A percentile compares a stretch with the other conserved stretches of the same genome.
Conservation (phyloP, 2,113 vertebrate species). For the Cavia aperea region DNA sequence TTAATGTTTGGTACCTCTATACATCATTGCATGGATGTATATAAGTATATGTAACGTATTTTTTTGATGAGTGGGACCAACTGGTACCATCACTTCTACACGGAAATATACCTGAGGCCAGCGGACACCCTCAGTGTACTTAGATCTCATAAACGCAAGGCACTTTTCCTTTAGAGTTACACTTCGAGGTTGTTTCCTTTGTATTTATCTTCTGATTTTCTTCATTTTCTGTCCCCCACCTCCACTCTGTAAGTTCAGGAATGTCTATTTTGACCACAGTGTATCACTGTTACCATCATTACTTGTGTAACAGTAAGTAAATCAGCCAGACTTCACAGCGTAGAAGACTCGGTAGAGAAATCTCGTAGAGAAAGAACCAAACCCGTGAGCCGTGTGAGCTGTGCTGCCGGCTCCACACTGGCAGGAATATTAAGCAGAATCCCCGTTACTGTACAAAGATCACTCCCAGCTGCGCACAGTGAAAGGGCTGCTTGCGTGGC, state of each 20-base stretch:
- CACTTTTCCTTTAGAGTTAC: background rate
- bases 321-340: background rate
- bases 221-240: background rate
- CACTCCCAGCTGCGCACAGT: background rate
- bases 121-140: background rate
- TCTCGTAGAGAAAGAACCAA: background rate
- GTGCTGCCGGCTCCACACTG: background rate
- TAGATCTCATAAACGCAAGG: background rate
- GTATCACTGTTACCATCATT: background rate
- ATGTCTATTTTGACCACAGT: background rate
- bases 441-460: background rate
- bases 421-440: background rate
- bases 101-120: background rate
- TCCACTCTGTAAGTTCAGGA: background rate
- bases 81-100: background rate
- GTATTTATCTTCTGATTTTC: background rate
- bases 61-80: background rate
- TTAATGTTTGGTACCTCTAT: background rate
- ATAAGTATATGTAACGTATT: background rate
- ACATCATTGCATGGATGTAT: background rate
- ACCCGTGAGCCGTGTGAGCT: background rate
- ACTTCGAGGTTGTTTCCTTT: slow-evolving; percentile 6
- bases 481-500: background rate
- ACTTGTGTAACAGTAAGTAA: background rate
- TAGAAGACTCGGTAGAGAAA: background rate